These are phyloP conservation scores for Drosophila heteroneura DNA, from an alignment of 2,888 invertebrate species.

Conservation along the genomic window DNA sequence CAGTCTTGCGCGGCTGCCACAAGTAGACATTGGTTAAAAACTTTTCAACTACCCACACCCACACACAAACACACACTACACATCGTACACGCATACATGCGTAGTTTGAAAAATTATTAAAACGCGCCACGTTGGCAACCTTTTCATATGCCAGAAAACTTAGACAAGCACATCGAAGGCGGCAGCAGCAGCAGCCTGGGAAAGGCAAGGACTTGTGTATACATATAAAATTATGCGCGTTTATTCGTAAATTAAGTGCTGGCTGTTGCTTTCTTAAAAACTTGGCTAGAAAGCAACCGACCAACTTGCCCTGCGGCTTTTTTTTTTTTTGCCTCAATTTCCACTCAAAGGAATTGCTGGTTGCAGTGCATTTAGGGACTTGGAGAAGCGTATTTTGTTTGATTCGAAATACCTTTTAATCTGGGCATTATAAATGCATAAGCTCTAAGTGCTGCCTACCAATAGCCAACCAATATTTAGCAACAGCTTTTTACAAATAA, in stretches of 20 bases:
- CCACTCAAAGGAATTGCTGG: slow-evolving; percentile 66
- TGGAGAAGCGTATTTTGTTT: neutral
- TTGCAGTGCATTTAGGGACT: slow-evolving; percentile 52
- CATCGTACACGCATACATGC: slow-evolving; percentile 36
- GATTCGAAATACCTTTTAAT: slow-evolving; percentile 44
- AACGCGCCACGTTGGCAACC: slow-evolving; percentile 80
- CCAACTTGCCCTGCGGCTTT: slow-evolving; percentile 72
- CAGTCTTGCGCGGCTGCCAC: slow-evolving; percentile 63
- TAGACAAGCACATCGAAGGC: slow-evolving; percentile 46
- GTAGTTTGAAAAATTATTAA: slow-evolving; percentile 75
- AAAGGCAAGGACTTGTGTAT: slow-evolving; percentile 56
- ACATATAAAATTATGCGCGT: slow-evolving; percentile 82
- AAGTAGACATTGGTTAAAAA: slow-evolving; percentile 81
- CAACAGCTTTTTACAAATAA: slow-evolving; percentile 33
- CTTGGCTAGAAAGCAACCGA: slow-evolving; percentile 26
- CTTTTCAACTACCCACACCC: slow-evolving; percentile 66
- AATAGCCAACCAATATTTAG: slow-evolving; percentile 34
- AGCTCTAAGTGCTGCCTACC: slow-evolving; percentile 67
- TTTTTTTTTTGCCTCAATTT: slow-evolving; percentile 22
- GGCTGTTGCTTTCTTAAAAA: slow-evolving; percentile 69
- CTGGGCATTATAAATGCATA: slow-evolving; percentile 67
- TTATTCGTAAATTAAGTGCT: slow-evolving; percentile 82
- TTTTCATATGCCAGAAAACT: slow-evolving; percentile 79
- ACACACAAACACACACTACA: slow-evolving; percentile 17
- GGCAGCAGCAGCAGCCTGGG: slow-evolving; percentile 13